Base-by-base conservation (phyloP, 37 sponge, comb jelly and placozoan genomes). In the Aplysina aerophoba region DNA sequence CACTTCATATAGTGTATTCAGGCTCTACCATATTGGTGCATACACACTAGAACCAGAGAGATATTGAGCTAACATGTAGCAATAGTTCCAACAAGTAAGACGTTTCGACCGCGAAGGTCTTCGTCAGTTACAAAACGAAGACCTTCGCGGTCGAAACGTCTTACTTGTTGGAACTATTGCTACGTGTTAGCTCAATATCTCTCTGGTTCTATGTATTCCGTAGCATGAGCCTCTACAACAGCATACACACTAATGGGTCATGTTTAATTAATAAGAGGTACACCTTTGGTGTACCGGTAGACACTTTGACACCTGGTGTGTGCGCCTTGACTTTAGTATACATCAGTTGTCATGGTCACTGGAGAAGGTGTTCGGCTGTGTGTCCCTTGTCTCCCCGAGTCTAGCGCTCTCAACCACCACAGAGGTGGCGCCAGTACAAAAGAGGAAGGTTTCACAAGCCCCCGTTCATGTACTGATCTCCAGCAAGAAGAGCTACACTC, bases 401-500 rank as follows among this genome's bases (percentile, higher is more conserved):
- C 3, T 44, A n/a, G 24, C 28, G 64, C 28, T n/a, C 6, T 44
- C 38, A 4, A 39, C 78, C 13, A 75, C 78, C 21, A 40, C 78
- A 19, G 20, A 39, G 14, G 78, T 13, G 44, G 54, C 31, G 13
- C 53, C 54, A 4, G 78, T 75, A 54, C 38, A 16, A 4, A 75
- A 24, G 78, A 40, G 78, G 25, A 75, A 75, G 37, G 78, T 75
- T 1, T 75, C 78, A 19, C 78, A 75, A 54, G 78, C 78, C 13
- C 54, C 44, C 13, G 44, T 50, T 22, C 38, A 53, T 50, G 54
- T 75, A 19, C 21, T 75, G n/a, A 50, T 75, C 8, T 75, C 78
- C 44, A 75, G 54, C 25, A 75, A 75, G 78, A 75, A 40, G 54
- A 53, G 21, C 20, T 75, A 75, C 25, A 50, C 78, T 15, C 78